phyloP scores from a whole-genome alignment of 2,113 vertebrate species.

The Sinocyclocheilus anophthalmus region DNA sequence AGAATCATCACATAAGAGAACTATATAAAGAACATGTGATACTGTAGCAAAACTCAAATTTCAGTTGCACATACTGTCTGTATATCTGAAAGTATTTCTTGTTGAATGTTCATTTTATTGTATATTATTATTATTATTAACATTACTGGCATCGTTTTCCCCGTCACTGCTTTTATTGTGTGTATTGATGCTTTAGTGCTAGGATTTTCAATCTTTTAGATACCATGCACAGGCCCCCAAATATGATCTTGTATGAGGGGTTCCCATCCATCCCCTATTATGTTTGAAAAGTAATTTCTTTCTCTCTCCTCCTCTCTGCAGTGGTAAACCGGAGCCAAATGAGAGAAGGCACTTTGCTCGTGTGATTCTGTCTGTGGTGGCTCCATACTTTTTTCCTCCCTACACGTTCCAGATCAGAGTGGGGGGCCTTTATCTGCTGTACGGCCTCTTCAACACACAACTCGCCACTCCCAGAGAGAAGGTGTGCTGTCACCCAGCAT shows the following conservation, averaged over 20 bases:
- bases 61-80: background rate
- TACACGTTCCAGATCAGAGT: constrained; percentile 93
- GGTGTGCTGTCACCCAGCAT: constrained; percentile 69
- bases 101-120: background rate
- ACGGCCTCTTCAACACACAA: constrained; percentile 84
- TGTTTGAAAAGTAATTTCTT: background rate
- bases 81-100: background rate
- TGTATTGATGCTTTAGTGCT: background rate
- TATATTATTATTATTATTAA: background rate
- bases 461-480: constrained; percentile 81
- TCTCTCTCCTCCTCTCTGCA: constrained; percentile 61
- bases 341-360: constrained; percentile 81
- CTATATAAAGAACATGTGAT: background rate
- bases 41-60: background rate
- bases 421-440: constrained; percentile 89
- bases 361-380: constrained; percentile 77
- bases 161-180: background rate
- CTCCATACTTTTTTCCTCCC: constrained; percentile 83
- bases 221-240: background rate
- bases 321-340: constrained; percentile 75
- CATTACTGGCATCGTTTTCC: background rate
- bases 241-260: background rate
- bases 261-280: background rate
- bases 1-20: background rate
- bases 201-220: background rate